Percentiles rank a stretch among this genome's conserved stretches.
phyloP scores from a whole-genome alignment of 2,888 invertebrate species.

The Periphyllus acericola region DNA sequence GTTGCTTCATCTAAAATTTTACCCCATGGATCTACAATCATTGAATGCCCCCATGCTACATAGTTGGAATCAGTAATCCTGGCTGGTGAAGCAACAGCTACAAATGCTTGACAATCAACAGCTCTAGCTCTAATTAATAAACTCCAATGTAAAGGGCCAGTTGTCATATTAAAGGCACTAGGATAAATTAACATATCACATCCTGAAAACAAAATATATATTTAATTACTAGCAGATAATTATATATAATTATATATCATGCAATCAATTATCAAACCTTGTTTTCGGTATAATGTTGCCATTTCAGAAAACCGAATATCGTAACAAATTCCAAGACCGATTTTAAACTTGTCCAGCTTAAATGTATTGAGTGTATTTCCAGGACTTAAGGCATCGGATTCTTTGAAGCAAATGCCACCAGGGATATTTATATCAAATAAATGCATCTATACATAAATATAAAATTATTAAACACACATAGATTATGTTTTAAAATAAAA shows the following conservation, averaged over 20 bases:
- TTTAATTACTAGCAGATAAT: neutral
- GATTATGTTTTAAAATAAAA: neutral
- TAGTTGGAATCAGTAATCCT: slow-evolving; percentile 78
- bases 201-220: slow-evolving; percentile 69
- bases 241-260: neutral
- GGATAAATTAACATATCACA: slow-evolving; percentile 91
- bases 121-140: slow-evolving; percentile 83
- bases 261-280: slow-evolving; percentile 63
- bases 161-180: slow-evolving; percentile 95
- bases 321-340: slow-evolving; percentile 95
- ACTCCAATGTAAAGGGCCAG: slow-evolving; percentile 95
- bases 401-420: slow-evolving; percentile 90
- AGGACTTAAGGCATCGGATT: slow-evolving; percentile 83
- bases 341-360: slow-evolving; percentile 76
- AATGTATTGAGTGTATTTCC: slow-evolving; percentile 82
- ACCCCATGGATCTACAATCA: slow-evolving; percentile 86
- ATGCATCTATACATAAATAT: slow-evolving; percentile 76
- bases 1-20: slow-evolving; percentile 77
- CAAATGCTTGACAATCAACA: slow-evolving; percentile 88
- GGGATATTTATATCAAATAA: slow-evolving; percentile 96
- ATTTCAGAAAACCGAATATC: slow-evolving; percentile 92
- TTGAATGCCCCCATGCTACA: slow-evolving; percentile 89
- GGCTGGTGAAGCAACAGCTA: slow-evolving; percentile 86
- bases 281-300: slow-evolving; percentile 71
- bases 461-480: neutral